Evolutionary conservation across 2,888 invertebrate genomes (phyloP).

Genomic region (Parapristionchus giblindavisi): DNA sequence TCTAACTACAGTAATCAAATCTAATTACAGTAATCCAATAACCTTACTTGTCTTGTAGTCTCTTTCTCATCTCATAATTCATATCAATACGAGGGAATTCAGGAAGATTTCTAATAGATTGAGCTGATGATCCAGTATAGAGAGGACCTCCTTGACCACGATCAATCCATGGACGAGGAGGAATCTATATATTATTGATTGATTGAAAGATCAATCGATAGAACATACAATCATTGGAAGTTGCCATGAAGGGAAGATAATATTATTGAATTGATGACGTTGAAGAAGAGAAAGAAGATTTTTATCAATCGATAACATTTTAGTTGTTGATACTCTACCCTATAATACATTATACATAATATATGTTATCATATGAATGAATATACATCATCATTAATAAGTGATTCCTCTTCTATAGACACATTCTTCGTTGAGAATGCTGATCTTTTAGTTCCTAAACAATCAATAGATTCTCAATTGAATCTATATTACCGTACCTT

Average conservation of each 20-base stretch:
- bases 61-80: constrained; percentile 52
- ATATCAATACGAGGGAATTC: constrained; percentile 56
- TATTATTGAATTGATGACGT: constrained; percentile 55
- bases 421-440: constrained; percentile 58
- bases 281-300: constrained; percentile 46
- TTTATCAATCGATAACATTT: constrained; percentile 54
- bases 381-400: constrained; percentile 47
- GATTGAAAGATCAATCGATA: background rate
- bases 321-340: constrained; percentile 44
- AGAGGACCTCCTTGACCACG: constrained; percentile 60
- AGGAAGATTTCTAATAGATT: constrained; percentile 51
- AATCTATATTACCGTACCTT: background rate
- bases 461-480: background rate
- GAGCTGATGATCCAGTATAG: constrained; percentile 44
- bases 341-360: background rate
- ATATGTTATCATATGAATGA: constrained; percentile 16
- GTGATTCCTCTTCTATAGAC: constrained; percentile 55
- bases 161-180: constrained; percentile 67
- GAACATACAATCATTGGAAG: constrained; percentile 59
- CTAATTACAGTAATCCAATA: too few species aligned
- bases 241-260: constrained; percentile 56
- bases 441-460: constrained; percentile 36
- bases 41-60: constrained; percentile 39
- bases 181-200: constrained; percentile 47
- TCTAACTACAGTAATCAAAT: too few species aligned